Evolutionary conservation across 2,113 vertebrate genomes (phyloP).

Genomic region (Ondatra zibethicus): DNA sequence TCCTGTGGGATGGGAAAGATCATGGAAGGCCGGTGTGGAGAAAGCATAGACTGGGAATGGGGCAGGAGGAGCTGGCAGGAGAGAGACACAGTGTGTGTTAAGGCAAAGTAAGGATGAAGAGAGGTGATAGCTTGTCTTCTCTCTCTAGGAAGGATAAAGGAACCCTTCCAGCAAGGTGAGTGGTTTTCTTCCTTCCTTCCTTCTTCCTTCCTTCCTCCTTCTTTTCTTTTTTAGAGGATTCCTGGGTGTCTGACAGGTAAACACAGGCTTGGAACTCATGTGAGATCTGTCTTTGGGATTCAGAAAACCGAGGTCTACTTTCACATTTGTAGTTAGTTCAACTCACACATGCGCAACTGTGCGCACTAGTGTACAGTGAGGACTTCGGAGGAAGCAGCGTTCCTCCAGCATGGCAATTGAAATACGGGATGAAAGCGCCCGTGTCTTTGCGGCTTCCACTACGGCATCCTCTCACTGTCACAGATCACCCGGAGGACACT

Average conservation of each 20-base stretch:
- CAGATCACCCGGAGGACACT: no score
- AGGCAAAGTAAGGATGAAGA: no score
- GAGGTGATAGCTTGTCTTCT: not conserved
- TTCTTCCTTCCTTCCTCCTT: no score
- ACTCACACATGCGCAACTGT: accelerated
- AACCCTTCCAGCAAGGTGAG: not conserved
- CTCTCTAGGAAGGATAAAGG: not conserved
- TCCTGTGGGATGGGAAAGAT: not conserved
- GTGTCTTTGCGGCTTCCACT: accelerated
- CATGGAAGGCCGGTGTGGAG: not conserved
- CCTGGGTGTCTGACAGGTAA: not conserved
- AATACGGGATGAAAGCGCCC: not conserved
- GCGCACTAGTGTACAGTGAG: not conserved
- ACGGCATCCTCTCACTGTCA: not conserved
- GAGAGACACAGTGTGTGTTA: not conserved
- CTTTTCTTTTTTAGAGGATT: not conserved
- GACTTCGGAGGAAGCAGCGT: no score
- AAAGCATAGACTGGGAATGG: no score
- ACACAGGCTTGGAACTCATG: not conserved
- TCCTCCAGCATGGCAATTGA: not conserved
- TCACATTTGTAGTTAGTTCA: no score
- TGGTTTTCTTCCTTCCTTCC: not conserved
- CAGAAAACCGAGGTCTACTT: not conserved
- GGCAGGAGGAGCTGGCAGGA: not conserved
- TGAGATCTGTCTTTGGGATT: not conserved